phyloP scores from a whole-genome alignment of 2,113 vertebrate genomes.

The Anolis carolinensis region DNA sequence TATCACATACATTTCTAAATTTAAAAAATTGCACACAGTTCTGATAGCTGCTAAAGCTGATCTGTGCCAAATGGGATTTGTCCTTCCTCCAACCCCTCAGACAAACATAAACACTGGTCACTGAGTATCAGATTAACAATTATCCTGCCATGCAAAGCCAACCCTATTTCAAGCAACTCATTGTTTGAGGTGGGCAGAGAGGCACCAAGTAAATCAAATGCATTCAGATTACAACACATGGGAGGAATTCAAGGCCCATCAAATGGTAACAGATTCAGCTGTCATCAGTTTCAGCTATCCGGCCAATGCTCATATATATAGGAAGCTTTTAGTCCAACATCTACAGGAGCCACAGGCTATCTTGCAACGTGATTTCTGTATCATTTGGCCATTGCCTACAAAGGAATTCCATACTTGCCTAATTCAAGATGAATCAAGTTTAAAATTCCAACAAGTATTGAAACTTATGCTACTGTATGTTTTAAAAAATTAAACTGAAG shows the following conservation, averaged over 20 bases:
- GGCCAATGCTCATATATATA: not conserved
- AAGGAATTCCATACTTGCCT: not conserved
- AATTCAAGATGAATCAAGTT: too few relatives aligned
- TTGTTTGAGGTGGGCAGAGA: not conserved
- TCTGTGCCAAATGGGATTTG: rapidly evolving
- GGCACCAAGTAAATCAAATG: not conserved
- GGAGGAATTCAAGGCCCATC: too few relatives aligned
- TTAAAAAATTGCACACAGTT: constrained; percentile 20
- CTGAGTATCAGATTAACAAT: not conserved
- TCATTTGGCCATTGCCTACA: not conserved
- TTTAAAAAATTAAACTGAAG: not conserved
- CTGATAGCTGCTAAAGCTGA: not conserved
- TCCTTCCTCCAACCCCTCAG: not conserved
- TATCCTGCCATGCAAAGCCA: not conserved
- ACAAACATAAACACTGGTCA: not conserved
- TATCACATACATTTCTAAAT: not conserved
- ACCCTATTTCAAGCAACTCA: not conserved
- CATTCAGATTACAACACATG: not conserved
- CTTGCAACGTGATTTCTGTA: not conserved
- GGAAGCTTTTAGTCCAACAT: not conserved
- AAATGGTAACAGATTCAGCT: not conserved
- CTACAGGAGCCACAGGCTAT: not conserved
- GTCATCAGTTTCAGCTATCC: not conserved
- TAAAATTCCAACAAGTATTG: not conserved
- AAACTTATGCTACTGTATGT: not conserved